Conservation (phyloP, 2,888 invertebrate species). For the Ischnura elegans region DNA sequence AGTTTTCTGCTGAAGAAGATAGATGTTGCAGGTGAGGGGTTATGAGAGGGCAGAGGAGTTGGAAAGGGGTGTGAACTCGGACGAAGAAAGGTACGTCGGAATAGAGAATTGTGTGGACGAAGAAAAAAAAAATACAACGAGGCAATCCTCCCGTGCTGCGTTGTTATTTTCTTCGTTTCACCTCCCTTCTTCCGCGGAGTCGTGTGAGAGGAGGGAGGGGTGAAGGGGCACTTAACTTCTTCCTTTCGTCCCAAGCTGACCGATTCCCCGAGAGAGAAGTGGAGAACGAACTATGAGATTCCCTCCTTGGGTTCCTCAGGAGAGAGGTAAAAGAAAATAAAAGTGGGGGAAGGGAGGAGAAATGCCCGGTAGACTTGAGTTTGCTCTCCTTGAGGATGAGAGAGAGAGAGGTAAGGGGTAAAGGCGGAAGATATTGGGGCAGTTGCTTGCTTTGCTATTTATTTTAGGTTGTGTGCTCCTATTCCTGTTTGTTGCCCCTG, state of each 20-base stretch:
- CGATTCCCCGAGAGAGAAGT: constrained; percentile 8
- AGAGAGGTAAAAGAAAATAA: not conserved
- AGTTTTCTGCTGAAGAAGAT: not conserved
- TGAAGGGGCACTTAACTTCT: constrained; percentile 64
- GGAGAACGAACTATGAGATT: constrained; percentile 49
- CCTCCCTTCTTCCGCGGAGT: not conserved
- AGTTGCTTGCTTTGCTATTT: not conserved
- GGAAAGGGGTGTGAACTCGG: not conserved
- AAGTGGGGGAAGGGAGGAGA: not conserved
- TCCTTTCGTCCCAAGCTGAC: not conserved
- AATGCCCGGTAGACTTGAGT: not conserved
- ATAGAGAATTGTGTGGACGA: not conserved
- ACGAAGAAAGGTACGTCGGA: not conserved
- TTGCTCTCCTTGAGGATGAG: not conserved
- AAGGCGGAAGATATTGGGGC: not conserved
- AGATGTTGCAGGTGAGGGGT: not conserved
- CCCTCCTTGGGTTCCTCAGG: constrained; percentile 45
- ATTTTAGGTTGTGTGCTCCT: not conserved
- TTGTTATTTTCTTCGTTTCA: constrained; percentile 47
- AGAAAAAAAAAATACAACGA: not conserved
- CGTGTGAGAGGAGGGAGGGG: constrained; percentile 61
- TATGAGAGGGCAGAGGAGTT: not conserved
- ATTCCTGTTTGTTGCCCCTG: constrained; percentile 13
- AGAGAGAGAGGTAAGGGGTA: not conserved
- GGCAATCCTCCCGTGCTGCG: constrained; percentile 7